These are phyloP conservation scores for Aelia acuminata DNA, from an alignment of 2,888 invertebrate species.

Conservation along the genomic window DNA sequence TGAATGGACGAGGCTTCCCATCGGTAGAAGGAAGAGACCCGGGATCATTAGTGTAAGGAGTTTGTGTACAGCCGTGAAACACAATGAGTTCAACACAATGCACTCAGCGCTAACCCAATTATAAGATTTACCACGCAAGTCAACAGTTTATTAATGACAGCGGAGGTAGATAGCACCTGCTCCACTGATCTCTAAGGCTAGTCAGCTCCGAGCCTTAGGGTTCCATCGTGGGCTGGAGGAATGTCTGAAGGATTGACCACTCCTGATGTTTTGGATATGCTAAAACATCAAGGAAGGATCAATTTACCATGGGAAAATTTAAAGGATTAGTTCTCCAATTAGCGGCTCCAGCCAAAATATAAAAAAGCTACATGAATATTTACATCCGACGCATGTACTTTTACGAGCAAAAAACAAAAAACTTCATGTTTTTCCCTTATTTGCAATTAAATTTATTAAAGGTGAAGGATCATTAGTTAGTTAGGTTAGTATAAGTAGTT, in stretches of 20 bases:
- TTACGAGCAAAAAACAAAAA: no score
- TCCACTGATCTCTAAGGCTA: background rate
- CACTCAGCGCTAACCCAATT: slow-evolving; percentile 57
- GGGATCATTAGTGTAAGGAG: slow-evolving; percentile 48
- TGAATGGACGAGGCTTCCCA: slow-evolving; percentile 20
- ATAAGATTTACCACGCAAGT: slow-evolving; percentile 62
- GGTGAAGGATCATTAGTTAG: no score
- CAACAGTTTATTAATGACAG: slow-evolving; percentile 58
- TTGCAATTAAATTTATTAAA: no score
- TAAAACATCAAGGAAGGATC: no score
- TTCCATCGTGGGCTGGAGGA: background rate
- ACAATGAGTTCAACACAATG: slow-evolving; percentile 34
- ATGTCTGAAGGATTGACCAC: background rate
- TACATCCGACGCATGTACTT: no score
- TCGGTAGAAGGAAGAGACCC: background rate
- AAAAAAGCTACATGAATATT: no score
- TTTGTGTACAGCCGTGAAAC: slow-evolving; percentile 3
- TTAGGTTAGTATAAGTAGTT: no score
- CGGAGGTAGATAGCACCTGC: slow-evolving; percentile 53
- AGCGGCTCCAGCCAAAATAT: no score
- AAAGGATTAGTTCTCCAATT: no score
- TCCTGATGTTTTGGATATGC: no score
- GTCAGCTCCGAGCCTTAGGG: background rate
- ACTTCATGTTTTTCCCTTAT: no score
- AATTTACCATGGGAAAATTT: no score